phyloP scores from a whole-genome alignment of 2,797 vertebrate species.

The Xenentodon cancila region DNA sequence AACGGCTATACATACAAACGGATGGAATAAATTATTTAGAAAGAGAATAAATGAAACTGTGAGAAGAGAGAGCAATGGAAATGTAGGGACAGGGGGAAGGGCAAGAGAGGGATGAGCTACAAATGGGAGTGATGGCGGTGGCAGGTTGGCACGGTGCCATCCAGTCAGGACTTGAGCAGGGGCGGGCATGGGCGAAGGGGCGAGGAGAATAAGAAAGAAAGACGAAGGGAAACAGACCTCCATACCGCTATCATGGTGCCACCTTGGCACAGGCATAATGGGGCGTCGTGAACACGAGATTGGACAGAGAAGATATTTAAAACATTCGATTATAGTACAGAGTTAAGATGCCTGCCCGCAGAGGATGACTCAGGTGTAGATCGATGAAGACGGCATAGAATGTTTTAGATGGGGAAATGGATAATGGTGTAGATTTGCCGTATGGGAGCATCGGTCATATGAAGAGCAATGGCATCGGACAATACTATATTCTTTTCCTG shows the following conservation, averaged over 20 bases:
- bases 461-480: slow-evolving; percentile 26
- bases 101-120: slow-evolving; percentile 89
- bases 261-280: slow-evolving; percentile 71
- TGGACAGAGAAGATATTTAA: slow-evolving; percentile 40
- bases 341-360: slow-evolving; percentile 59
- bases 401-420: slow-evolving; percentile 39
- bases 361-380: slow-evolving; percentile 47
- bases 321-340: slow-evolving; percentile 35
- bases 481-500: slow-evolving; percentile 35
- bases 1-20: slow-evolving; percentile 21
- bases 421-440: slow-evolving; percentile 20
- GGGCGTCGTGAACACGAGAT: slow-evolving; percentile 34
- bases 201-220: slow-evolving; percentile 80
- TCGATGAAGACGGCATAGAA: slow-evolving; percentile 43
- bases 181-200: slow-evolving; percentile 81
- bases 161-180: slow-evolving; percentile 98
- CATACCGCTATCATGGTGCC: slow-evolving; percentile 73
- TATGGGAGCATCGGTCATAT: slow-evolving; percentile 25
- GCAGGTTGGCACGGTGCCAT: slow-evolving; percentile 99
- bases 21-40: slow-evolving; percentile 45
- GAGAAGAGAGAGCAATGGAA: slow-evolving; percentile 67
- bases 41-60: slow-evolving; percentile 62
- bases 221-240: slow-evolving; percentile 78
- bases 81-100: slow-evolving; percentile 85
- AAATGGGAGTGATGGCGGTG: slow-evolving; percentile 96